Evolutionary conservation across 2,797 vertebrate genomes (phyloP).

Genomic region (Pseudomugil tenellus): DNA sequence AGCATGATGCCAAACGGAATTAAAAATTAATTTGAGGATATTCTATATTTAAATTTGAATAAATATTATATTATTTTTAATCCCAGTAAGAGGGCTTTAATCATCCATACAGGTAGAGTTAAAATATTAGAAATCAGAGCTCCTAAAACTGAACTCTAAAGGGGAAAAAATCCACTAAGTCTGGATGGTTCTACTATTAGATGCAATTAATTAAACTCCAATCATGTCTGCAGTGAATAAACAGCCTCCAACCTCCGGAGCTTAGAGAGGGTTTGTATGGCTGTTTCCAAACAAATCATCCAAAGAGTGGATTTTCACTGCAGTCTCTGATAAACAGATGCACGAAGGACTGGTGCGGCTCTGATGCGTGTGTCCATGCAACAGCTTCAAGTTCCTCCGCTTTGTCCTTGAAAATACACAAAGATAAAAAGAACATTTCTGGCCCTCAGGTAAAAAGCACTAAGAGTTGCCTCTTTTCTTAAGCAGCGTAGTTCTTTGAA

Average conservation of each 20-base stretch:
- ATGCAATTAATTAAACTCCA: slow-evolving; percentile 51
- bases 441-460: slow-evolving; percentile 17
- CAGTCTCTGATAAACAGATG: not conserved
- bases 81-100: slow-evolving; percentile 4
- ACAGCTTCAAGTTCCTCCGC: slow-evolving; percentile 6
- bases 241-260: slow-evolving; percentile 30
- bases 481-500: slow-evolving; percentile 6
- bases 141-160: slow-evolving; percentile 10
- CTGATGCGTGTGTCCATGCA: not conserved
- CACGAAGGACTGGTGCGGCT: not conserved
- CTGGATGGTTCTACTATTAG: slow-evolving; percentile 45
- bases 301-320: not conserved
- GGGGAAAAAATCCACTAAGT: slow-evolving; percentile 36
- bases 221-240: slow-evolving; percentile 38
- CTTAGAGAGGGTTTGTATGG: not conserved
- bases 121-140: slow-evolving; percentile 16
- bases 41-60: not conserved
- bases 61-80: slow-evolving; percentile 13
- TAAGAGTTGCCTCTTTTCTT: not conserved
- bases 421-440: slow-evolving; percentile 11
- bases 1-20: too few species aligned
- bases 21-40: too few species aligned
- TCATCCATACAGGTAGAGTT: slow-evolving; percentile 12
- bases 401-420: slow-evolving; percentile 39
- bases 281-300: slow-evolving; percentile 12